A percentile compares a stretch with the other conserved stretches of the same genome.
Evolutionary conservation across 1,140 invertebrate genomes (phyloP).

Genomic region (Metopolophium dirhodum): DNA sequence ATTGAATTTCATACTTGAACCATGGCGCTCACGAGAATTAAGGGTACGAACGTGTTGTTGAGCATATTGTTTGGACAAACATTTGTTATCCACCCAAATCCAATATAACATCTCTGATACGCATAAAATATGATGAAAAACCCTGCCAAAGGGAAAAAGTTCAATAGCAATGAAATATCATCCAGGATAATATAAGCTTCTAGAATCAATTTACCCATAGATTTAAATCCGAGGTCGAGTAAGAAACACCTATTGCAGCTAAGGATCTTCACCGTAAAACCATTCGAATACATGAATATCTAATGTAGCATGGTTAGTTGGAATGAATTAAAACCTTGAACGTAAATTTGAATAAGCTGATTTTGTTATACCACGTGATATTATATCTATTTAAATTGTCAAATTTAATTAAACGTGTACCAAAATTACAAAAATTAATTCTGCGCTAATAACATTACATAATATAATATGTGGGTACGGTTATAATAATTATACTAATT

Average conservation of each 20-base stretch:
- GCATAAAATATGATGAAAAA: neutral
- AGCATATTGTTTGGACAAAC: neutral
- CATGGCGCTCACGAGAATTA: neutral
- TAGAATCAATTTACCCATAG: neutral
- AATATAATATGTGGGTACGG: neutral
- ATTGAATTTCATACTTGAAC: neutral
- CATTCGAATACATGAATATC: conserved; percentile 19
- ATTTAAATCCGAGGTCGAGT: neutral
- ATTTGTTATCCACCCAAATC: neutral
- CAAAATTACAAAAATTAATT: neutral
- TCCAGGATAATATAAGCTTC: neutral
- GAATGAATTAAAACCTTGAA: conserved; percentile 15
- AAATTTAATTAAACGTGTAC: neutral
- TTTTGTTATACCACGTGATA: neutral
- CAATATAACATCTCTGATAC: neutral
- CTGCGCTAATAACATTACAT: neutral
- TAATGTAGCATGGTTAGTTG: neutral
- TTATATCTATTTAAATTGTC: neutral
- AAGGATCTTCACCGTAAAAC: neutral
- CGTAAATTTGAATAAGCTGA: conserved; percentile 18
- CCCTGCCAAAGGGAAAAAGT: neutral
- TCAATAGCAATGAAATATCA: conserved; percentile 3
- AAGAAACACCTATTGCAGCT: neutral
- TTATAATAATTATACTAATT: neutral
- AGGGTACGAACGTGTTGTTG: neutral